Evolutionary conservation across 2,113 vertebrate genomes (phyloP).

Genomic region (Perccottus glenii): DNA sequence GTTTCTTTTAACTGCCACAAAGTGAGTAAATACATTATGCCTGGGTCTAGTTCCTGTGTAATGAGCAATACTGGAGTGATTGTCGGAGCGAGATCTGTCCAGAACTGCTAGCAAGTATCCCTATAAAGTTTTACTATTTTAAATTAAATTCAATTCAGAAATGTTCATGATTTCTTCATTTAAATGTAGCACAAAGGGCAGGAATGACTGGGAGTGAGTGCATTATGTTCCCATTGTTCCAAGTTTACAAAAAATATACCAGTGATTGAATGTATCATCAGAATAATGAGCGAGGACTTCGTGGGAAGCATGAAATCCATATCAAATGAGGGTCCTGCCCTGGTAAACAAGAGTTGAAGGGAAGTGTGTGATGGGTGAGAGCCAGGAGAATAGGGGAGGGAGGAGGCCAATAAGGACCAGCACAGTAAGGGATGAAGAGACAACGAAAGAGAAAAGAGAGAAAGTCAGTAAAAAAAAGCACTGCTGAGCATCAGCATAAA

Average conservation of each 20-base stretch:
- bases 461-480: constrained; percentile 54
- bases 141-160: no score
- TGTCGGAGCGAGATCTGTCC: no score
- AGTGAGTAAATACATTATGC: no score
- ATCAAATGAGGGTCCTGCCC: constrained; percentile 24
- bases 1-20: no score
- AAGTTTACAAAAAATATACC: constrained; percentile 5
- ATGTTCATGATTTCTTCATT: no score
- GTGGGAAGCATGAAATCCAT: constrained; percentile 33
- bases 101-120: no score
- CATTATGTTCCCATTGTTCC: background rate
- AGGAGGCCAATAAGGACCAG: constrained; percentile 16
- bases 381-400: constrained; percentile 20
- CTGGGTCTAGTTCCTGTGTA: no score
- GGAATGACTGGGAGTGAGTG: background rate
- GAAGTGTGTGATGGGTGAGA: background rate
- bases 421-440: constrained; percentile 37
- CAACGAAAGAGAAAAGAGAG: constrained; percentile 33
- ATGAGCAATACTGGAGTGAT: no score
- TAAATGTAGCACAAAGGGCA: no score
- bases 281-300: constrained; percentile 30
- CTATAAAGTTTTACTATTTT: no score
- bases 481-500: constrained; percentile 75
- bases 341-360: constrained; percentile 19
- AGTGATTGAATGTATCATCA: constrained; percentile 3